Evolutionary conservation across 2,797 vertebrate species (phyloP), one percentile per base, ranked within the genome.

Genomic region (Melopsittacus undulatus): DNA sequence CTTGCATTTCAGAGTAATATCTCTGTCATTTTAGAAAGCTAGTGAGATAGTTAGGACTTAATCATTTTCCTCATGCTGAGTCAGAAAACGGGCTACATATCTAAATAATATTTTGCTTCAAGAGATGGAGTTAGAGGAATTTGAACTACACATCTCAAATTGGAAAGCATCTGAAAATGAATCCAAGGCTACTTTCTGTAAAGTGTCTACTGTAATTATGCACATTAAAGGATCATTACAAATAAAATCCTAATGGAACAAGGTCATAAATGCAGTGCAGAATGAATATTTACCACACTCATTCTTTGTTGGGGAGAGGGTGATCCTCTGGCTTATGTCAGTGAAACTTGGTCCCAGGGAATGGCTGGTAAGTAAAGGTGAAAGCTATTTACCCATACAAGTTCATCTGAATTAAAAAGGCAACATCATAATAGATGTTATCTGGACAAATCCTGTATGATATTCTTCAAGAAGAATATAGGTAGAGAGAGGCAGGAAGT

Each of bases 51-150:
- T 79, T 81, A 78, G 63, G 32, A 32, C 73, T 77, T 69, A 77
- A 49, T 34, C 17, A 24, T 70, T 83, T 79, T 89, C 61, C 51
- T 85, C 76, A 64, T 46, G 61, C 83, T 88, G 56, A 67, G 73
- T 32, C 64, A 51, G 77, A 83, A 94, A 93, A 92, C 3, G 4
- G 38, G 32, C 62, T 66, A 49, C 38, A 9, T 79, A 61, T 42
- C 72, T 87, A 89, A 95, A 92, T 90, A 94, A 81, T 19, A 15
- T n/a, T 87, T 56, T 59, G 16, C 66, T 96, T 91, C 82, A 30
- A 56, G 59, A 91, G 83, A 10, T 42, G 73, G 80, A 81, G 78
- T 62, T 62, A 49, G 42, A 43, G 48, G 43, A 86, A 81, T 90
- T 76, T 66, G 76, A 95, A 21, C 49, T 83, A 38, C 76, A 43